Evolutionary conservation across 1,140 invertebrate genomes (phyloP), one percentile per base, ranked within the genome.

Genomic region (Ctenoplectra terminalis): DNA sequence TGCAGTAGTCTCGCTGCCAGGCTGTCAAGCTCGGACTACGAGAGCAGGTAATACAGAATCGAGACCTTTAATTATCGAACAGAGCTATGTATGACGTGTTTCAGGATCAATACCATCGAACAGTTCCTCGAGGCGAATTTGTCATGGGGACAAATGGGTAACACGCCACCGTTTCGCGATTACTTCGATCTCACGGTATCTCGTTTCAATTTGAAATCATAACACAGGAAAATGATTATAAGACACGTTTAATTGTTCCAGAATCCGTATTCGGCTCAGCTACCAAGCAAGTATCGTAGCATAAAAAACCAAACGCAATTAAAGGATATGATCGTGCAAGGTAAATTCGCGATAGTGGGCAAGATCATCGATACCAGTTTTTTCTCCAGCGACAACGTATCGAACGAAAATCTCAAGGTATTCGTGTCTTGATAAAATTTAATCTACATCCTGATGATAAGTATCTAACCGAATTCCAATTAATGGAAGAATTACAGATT

Each of bases 51-150:
- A 34, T 15, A 29, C 7, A 9, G 7, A n/a, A 56, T 71, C 46
- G 7, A 26, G 17, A 2, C 34, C 0, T 26, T 23, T 29, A 43
- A 26, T 9, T n/a, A 66, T 48, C 5, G 13, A 23, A 29, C 13
- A 20, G 13, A 26, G 2, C 9, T 40, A 29, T 20, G 20, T 17
- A 6, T 0, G 11, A 43, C 17, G 20, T 64, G 34, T 76, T 85
- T 83, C n/a, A 93, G 92, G 43, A 92, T 93, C 54, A 89, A 93
- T 67, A 92, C 85, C 11, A 31, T 90, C 29, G 29, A 87, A 52
- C 90, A 93, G 75, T 92, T 93, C 34, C 64, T 93, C 50, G 74
- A 88, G n/a, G 84, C 89, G 23, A 91, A 92, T 79, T 72, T 93
- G 11, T 83, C 86, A 0, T 93, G 92, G 92, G 91, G 92, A 20